A percentile compares a stretch with the other conserved stretches of the same genome.
Evolutionary conservation across 2,888 invertebrate genomes (phyloP).

Genomic region (Carterocephalus palaemon): DNA sequence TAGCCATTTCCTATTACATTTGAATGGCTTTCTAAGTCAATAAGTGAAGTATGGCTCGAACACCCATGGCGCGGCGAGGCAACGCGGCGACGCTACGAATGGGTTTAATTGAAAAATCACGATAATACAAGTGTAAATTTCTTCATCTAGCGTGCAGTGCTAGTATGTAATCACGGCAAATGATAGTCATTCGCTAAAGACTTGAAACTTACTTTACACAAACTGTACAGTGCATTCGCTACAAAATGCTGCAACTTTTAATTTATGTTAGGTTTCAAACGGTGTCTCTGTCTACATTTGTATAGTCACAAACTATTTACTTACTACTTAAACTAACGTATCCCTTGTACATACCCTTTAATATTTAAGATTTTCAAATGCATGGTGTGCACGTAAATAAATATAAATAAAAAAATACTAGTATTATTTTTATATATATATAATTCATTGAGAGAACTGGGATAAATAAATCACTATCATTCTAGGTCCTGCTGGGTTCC

Average conservation of each 20-base stretch:
- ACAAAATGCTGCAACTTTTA: constrained; percentile 16
- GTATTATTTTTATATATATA: no score
- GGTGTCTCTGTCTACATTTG: no score
- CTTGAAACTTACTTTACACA: constrained; percentile 37
- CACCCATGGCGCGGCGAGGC: constrained; percentile 15
- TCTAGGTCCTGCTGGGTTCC: no score
- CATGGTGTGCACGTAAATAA: no score
- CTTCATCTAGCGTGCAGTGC: constrained; percentile 61
- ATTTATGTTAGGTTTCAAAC: no score
- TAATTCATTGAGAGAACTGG: no score
- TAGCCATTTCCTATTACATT: constrained; percentile 23
- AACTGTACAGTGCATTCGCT: constrained; percentile 27
- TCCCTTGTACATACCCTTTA: no score
- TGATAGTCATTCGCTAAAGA: constrained; percentile 50
- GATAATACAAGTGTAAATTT: constrained; percentile 59
- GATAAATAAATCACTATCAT: no score
- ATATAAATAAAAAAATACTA: no score
- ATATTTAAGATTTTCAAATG: no score
- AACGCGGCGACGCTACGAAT: constrained; percentile 4
- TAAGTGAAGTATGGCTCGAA: constrained; percentile 19
- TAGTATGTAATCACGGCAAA: constrained; percentile 59
- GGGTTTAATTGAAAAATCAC: constrained; percentile 25
- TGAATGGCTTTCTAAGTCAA: constrained; percentile 26
- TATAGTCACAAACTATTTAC: no score
- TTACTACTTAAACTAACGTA: no score